Base-by-base conservation (phyloP, 2,797 vertebrate genomes). In the Gallinago nigripennis region DNA sequence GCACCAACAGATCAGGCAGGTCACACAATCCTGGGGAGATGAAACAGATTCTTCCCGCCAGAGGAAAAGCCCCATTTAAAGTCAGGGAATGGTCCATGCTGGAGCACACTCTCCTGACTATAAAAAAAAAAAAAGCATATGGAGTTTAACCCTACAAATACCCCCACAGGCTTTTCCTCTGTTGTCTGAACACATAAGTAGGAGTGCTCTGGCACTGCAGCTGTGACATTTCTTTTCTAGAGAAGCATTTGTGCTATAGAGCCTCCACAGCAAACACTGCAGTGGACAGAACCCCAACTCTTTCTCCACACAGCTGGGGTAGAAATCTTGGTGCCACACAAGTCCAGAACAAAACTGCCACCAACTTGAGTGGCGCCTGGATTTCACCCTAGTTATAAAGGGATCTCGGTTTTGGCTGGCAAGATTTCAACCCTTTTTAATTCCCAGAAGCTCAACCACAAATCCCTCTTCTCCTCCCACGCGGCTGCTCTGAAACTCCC, bases 381-480 rank as follows among this genome's bases (percentile, higher is more conserved):
- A 92, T 93, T 86, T 92, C 88, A 90, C 46, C 68, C 69, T 51
- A 12, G 23, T 82, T 76, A 72, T 86, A 80, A 56, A 86, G 51
- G 39, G 28, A 63, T 92, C 71, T 93, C 25, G 41, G 70, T 89
- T 85, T 68, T 33, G 60, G 53, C 71, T 95, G 89, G 91, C 91
- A 94, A 80, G 76, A 60, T 80, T 95, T 92, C 95, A 96, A 73
- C 28, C 15, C 45, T 71, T 87, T 87, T 89, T 80, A 93, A 95
- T 94, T 94, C 95, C 96, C 96, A 89, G 76, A 91, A 94, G 89
- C 87, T 88, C 72, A 92, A 88, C 87, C 92, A 88, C 94, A 95
- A 96, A 91, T 94, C 89, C 92, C 65, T 92, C 82, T 81, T 85
- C 91, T 86, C 91, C 92, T 91, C 94, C 92, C 82, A 94, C 94